Evolutionary conservation across 2,113 vertebrate species (phyloP), one percentile per base, ranked within the genome.

Genomic region (Scopus umbretta): DNA sequence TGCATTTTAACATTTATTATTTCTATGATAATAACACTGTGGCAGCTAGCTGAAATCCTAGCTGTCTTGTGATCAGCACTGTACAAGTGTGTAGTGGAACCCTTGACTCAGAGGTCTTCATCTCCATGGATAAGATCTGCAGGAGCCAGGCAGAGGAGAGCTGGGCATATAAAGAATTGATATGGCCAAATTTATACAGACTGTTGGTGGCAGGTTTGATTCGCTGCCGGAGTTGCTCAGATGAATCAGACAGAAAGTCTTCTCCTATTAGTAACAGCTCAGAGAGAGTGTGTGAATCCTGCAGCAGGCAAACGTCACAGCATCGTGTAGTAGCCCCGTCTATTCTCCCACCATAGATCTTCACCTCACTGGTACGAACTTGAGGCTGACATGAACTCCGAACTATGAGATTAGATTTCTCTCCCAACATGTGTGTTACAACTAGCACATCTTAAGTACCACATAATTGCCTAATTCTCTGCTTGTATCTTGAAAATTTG

Each of bases 41-140:
- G 50, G 53, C 66, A 96, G 34, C 36, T 50, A 58, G 49, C 43
- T 59, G 88, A 78, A 76, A 71, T 86, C 50, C 32, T 68, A 74
- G n/a, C 55, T 53, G 13, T 34, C 53, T 67, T 62, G 70, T 65
- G 26, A 30, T 58, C 36, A 45, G 30, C 6, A 16, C 68, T 43
- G 21, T 29, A 9, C 11, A 20, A 29, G 52, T 10, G 10, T n/a
- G 13, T 10, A 43, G 22, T 20, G 29, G 49, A 62, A 65, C 8
- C 21, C 40, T 29, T 88, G 58, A 49, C 49, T 76, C 0, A 0
- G 52, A 45, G 62, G 20, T 55, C 27, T 36, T 42, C 0, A 3
- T 89, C 49, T 42, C 34, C 10, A 0, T 38, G 47, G 42, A 1
- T 20, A 6, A 53, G 27, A 32, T n/a, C 26, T 83, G 63, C 22